Evolutionary conservation across 2,888 invertebrate species (phyloP).

Genomic region (Digitonthophagus gazella): DNA sequence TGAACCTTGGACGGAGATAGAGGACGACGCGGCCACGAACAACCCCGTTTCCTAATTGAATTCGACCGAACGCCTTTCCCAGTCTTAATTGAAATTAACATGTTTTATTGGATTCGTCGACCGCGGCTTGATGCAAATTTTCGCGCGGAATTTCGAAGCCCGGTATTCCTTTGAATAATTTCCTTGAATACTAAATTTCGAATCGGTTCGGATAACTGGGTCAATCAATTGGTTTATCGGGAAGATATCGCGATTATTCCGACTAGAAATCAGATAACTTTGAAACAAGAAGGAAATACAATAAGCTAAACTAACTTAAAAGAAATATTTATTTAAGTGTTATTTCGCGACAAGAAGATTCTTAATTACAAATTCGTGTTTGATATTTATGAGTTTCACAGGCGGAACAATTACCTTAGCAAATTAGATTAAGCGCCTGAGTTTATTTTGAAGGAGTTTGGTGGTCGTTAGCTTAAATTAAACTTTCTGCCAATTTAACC

Average conservation of each 20-base stretch:
- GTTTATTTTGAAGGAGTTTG: not conserved
- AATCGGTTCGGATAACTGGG: not conserved
- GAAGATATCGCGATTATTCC: not conserved
- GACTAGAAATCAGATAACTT: not conserved
- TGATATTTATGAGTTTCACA: not conserved
- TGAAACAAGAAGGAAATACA: not conserved
- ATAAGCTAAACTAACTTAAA: not conserved
- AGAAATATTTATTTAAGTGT: not conserved
- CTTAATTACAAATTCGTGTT: not conserved
- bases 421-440: not conserved
- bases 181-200: not conserved
- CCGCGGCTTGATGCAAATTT: slow-evolving; percentile 13
- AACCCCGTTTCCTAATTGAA: slow-evolving; percentile 36
- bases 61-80: slow-evolving; percentile 36
- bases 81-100: slow-evolving; percentile 38
- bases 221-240: not conserved
- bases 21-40: slow-evolving; percentile 33
- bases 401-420: not conserved
- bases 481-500: not conserved
- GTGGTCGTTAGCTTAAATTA: not conserved
- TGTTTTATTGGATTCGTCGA: slow-evolving; percentile 30
- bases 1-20: not conserved
- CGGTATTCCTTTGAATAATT: not conserved
- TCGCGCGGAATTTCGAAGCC: not conserved
- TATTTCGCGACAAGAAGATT: too few relatives aligned